A percentile compares a stretch with the other conserved stretches of the same genome.
Evolutionary conservation across 1,140 invertebrate species (phyloP).

Genomic region (Charaxes varanes): DNA sequence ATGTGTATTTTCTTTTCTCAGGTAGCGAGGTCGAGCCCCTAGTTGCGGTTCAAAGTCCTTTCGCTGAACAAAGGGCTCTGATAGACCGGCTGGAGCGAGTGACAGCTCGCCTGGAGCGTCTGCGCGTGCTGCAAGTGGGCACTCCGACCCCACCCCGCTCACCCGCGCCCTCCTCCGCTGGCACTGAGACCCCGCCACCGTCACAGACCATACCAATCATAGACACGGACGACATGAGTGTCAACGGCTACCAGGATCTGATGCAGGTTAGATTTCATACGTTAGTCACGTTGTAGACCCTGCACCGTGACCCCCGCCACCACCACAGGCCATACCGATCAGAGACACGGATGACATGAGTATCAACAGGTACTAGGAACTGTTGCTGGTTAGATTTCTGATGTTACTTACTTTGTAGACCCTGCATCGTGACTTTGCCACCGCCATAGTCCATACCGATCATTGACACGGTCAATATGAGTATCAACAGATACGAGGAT

Average conservation of each 20-base stretch:
- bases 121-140: conserved; percentile 54
- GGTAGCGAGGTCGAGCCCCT: conserved; percentile 66
- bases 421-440: no score
- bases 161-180: conserved; percentile 38
- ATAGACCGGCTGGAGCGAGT: conserved; percentile 85
- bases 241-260: conserved; percentile 84
- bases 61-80: conserved; percentile 78
- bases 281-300: no score
- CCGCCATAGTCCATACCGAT: no score
- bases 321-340: conserved; percentile 22
- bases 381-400: conserved; percentile 82
- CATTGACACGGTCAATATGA: no score
- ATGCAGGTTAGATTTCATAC: no score
- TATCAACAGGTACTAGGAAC: conserved; percentile 82
- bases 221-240: conserved; percentile 78
- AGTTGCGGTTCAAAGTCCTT: conserved; percentile 50
- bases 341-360: conserved; percentile 77
- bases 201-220: conserved; percentile 22
- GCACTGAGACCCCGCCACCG: conserved; percentile 11
- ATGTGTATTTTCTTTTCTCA: conserved; percentile 26
- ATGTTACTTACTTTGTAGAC: no score
- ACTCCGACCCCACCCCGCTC: conserved; percentile 58
- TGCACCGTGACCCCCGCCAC: no score
- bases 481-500: no score
- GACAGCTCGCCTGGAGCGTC: conserved; percentile 80